These are phyloP conservation scores for Lateolabrax maculatus DNA, from an alignment of 2,797 vertebrate species.

Conservation along the genomic window DNA sequence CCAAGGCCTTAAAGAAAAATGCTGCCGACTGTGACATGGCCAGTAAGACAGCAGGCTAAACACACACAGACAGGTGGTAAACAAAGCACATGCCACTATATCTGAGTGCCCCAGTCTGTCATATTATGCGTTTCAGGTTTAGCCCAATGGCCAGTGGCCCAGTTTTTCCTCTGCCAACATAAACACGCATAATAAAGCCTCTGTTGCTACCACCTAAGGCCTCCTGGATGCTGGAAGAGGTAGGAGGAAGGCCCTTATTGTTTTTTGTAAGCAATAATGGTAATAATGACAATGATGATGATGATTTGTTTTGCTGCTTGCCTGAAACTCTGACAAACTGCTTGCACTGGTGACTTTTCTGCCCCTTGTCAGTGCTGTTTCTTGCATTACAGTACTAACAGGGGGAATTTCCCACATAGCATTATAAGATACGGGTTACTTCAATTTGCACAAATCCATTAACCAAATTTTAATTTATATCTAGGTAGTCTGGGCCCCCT, in stretches of 20 bases:
- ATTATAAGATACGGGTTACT: too few relatives aligned
- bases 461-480: too few relatives aligned
- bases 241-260: constrained; percentile 13
- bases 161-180: constrained; percentile 50
- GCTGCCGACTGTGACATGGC: constrained; percentile 32
- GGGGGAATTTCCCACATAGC: too few relatives aligned
- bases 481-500: too few relatives aligned
- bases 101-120: constrained; percentile 44
- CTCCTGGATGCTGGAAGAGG: not conserved
- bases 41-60: constrained; percentile 45
- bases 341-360: not conserved
- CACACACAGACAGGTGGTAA: constrained; percentile 53
- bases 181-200: constrained; percentile 40
- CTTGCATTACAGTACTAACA: too few relatives aligned
- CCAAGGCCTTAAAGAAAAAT: constrained; percentile 18
- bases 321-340: constrained; percentile 27
- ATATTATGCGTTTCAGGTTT: constrained; percentile 45
- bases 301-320: constrained; percentile 45
- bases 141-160: constrained; percentile 40
- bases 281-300: constrained; percentile 30
- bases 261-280: too few relatives aligned
- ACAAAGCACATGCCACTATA: constrained; percentile 45
- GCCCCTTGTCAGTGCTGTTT: not conserved
- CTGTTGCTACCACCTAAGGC: constrained; percentile 17
- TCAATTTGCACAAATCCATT: too few relatives aligned